These are phyloP conservation scores for Equus quagga DNA, from an alignment of 2,113 vertebrate species.

Conservation along the genomic window DNA sequence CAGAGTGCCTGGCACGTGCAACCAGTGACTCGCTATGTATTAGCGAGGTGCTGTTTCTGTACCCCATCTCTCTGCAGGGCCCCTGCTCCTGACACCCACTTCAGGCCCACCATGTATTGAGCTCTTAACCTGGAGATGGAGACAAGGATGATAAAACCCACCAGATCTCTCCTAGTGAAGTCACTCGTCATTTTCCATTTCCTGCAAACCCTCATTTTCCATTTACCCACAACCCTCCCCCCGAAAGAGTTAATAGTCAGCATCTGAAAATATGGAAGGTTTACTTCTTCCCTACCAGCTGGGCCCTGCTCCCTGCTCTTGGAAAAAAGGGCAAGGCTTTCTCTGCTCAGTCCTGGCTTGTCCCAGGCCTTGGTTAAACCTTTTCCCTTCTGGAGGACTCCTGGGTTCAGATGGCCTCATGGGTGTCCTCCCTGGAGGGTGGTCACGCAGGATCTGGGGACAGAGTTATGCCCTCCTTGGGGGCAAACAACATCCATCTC, in stretches of 20 bases:
- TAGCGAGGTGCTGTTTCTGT: background rate
- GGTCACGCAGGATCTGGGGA: background rate
- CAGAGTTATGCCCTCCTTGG: background rate
- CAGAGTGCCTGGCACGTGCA: accelerated
- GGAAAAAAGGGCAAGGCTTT: background rate
- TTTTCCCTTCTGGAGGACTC: background rate
- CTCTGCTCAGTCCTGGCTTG: background rate
- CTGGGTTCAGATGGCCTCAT: background rate
- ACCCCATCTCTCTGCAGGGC: background rate
- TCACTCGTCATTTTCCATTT: background rate
- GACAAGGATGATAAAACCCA: background rate
- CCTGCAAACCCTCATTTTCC: background rate
- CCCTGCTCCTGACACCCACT: background rate
- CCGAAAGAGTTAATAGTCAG: background rate
- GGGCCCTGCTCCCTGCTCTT: background rate
- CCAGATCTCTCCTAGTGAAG: background rate
- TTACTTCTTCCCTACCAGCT: background rate
- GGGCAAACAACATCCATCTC: background rate
- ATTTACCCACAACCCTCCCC: background rate
- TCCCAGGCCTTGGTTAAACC: background rate
- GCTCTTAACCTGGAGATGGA: background rate
- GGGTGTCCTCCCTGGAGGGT: background rate
- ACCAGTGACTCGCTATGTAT: background rate
- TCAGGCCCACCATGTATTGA: background rate
- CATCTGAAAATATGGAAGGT: background rate